Base-by-base conservation (phyloP, 2,888 invertebrate species). In the Argynnis bischoffii region DNA sequence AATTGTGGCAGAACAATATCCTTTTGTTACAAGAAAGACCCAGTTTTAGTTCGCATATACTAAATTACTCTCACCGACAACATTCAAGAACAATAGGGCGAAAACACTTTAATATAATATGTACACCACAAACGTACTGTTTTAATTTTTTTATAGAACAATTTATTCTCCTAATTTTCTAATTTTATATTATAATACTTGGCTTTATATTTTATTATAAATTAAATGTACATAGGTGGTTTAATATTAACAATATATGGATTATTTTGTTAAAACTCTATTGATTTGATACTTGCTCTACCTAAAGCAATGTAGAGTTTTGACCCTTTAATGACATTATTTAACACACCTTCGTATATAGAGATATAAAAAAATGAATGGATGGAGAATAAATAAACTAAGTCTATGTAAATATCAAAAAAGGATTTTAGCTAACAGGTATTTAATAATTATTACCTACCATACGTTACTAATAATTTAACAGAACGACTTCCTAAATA, bases 1-100 rank as follows among this genome's bases (percentile, higher is more conserved):
- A 89, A 89, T 89, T 88, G 86, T 86, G 81, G 79, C 81, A 79
- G 84, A 88, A 90, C 90, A 90, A 91, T 91, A 89, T 90, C 86
- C 90, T 90, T 90, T 90, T 91, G 91, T 91, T 88, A 76, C 79
- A 77, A 81, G 81, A 80, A 84, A 90, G 89, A 87, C 91, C 90
- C 88, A 89, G 84, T 87, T 90, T 89, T 87, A 74, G 82, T 83
- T 82, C 81, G 86, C 72, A 71, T 69, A 70, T 70, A 72, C 72
- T 70, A 73, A 70, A 73, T 73, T 70, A 73, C 73, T 69, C 72
- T 70, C 68, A 69, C 70, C 70, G 66, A 66, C 66, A 66, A 69
- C 67, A 66, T 69, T 72, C 67, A 65, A 72, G 73, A 73, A 73
- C 73, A 73, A 73, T 73, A 70, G 69, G 16, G 31, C 65, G 57